phyloP scores from a whole-genome alignment of 2,113 vertebrate species.

The Bufo bufo region DNA sequence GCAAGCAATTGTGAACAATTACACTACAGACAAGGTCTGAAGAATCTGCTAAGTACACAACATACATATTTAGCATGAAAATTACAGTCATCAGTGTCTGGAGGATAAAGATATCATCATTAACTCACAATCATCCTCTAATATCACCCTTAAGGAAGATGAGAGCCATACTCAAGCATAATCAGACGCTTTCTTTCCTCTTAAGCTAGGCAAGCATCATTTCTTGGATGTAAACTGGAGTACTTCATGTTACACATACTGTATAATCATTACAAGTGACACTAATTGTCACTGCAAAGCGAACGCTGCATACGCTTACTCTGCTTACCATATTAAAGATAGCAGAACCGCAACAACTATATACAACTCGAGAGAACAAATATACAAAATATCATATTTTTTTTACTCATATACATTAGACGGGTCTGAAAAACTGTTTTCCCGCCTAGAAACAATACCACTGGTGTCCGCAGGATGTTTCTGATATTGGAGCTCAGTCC shows the following conservation, averaged over 20 bases:
- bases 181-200: conserved; percentile 19
- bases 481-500: no score
- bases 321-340: not conserved
- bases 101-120: not conserved
- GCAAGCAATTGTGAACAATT: not conserved
- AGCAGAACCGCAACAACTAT: not conserved
- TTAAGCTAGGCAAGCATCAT: not conserved
- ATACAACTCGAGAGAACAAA: not conserved
- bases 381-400: not conserved
- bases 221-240: conserved; percentile 69
- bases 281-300: conserved; percentile 40
- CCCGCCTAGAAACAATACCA: no score
- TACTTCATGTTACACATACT: not conserved
- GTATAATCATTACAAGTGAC: conserved; percentile 21
- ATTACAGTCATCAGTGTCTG: conserved; percentile 17
- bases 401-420: not conserved
- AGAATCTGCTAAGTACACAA: not conserved
- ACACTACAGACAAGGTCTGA: not conserved
- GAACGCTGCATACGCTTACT: not conserved
- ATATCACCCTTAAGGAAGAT: not conserved
- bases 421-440: not conserved
- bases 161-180: not conserved
- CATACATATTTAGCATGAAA: conserved; percentile 10
- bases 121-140: not conserved
- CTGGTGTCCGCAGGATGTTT: no score